Evolutionary conservation across 1,140 invertebrate species (phyloP), one percentile per base, ranked within the genome.

Genomic region (Drosophila malerkotliana): DNA sequence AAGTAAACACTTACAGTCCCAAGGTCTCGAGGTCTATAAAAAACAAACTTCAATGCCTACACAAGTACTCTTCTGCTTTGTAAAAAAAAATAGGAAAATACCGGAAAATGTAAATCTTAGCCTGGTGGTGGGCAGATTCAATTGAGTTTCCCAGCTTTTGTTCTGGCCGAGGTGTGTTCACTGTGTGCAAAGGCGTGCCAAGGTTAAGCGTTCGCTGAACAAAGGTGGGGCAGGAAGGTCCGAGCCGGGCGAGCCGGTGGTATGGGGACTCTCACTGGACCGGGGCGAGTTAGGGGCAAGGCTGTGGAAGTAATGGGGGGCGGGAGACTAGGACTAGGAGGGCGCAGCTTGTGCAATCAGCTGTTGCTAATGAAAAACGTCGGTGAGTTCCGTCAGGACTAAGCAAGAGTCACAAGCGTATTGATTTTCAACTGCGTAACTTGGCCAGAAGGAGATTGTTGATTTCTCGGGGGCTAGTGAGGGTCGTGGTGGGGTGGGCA

Each of bases 351-450:
- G 82, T 87, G 78, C 82, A 85, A 85, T 85, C 82, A 85, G 82
- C 82, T 85, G 82, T 85, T 87, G 82, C 82, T 85, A 85, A 85
- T 85, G 82, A 85, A 85, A 85, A 87, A 67, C 56, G 71, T 75
- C 72, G 71, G 44, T 60, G 72, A 61, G 68, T 39, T 37, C 39
- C 47, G 49, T 28, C 30, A 68, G 49, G 60, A 56, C 47, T 9
- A 64, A 60, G 51, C 58, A 77, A 78, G 64, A 72, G 78, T 84
- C 77, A 80, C 41, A 62, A 79, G 57, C 62, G 69, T 84, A 84
- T 84, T 84, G 81, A 84, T 84, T 84, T 84, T 84, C 60, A 77
- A 66, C 48, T 67, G 63, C 63, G 63, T 67, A 63, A 67, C 45
- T 67, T 67, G 63, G 63, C 63, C 63, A 67, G 59, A 34, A 61